phyloP scores from a whole-genome alignment of 1,140 invertebrate genomes.

The Oryctes rhinoceros region DNA sequence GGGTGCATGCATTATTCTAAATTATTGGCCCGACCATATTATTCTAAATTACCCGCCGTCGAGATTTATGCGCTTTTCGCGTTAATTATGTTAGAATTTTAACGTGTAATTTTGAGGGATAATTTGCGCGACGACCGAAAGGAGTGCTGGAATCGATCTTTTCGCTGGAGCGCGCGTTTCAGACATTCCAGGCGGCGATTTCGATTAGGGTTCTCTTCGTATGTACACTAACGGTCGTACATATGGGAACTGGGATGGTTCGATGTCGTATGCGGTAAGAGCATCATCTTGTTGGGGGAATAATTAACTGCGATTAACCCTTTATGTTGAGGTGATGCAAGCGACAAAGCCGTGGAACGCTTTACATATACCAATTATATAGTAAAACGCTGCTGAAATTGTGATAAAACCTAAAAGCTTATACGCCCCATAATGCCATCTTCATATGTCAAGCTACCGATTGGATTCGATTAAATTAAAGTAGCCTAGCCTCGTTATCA shows the following conservation, averaged over 20 bases:
- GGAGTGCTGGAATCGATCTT: slow-evolving; percentile 2
- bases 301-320: no score
- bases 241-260: not conserved
- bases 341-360: no score
- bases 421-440: no score
- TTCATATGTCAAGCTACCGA: no score
- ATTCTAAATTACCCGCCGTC: slow-evolving; percentile 47
- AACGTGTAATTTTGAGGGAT: slow-evolving; percentile 37
- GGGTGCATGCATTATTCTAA: slow-evolving; percentile 47
- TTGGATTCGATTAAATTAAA: no score
- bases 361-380: no score
- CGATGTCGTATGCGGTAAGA: no score
- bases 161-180: not conserved
- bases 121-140: slow-evolving; percentile 10
- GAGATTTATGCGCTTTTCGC: slow-evolving; percentile 52
- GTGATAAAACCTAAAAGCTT: no score
- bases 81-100: slow-evolving; percentile 46
- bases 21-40: slow-evolving; percentile 48
- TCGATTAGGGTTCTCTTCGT: not conserved
- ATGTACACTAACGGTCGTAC: not conserved
- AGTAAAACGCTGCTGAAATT: no score
- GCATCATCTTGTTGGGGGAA: no score
- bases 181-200: slow-evolving; percentile 2
- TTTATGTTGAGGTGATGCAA: no score
- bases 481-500: no score